Base-by-base conservation (phyloP, 2,888 invertebrate species). In the Drosophila meridiana region DNA sequence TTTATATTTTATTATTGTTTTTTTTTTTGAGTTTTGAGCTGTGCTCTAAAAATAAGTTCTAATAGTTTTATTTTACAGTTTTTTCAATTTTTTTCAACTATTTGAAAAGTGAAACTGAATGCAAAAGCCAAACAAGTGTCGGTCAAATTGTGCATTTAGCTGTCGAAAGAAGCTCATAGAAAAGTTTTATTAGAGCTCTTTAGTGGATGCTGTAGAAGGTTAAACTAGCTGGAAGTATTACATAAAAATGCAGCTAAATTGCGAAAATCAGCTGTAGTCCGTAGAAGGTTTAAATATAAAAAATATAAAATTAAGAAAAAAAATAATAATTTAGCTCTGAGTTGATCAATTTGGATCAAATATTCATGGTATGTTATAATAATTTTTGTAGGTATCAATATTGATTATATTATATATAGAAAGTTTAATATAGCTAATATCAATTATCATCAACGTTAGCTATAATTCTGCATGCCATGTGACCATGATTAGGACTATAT, bases 121-220 rank as follows among this genome's bases (percentile, higher is more conserved):
- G 53, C 52, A 30, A 40, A 50, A 60, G 63, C 60, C 53, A 30
- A 55, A 58, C 71, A 58, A 68, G 28, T 67, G 59, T 63, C 7
- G 30, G 56, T 58, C 78, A 79, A 79, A 75, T 82, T 82, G 82
- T 70, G 79, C 79, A 74, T 68, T 68, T 70, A 70, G 57, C 66
- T 67, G 69, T 55, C 45, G 43, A 62, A 56, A 55, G 64, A 4
- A 32, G 30, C 59, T 32, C 28, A 60, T 52, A 56, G 42, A 57
- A 42, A 42, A 20, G 28, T 55, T 55, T 28, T 13, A 40, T 28
- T 13, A 40, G n/a, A n/a, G 55, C 53, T 28, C 28, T 30, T 60
- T 73, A 58, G 61, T 64, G 32, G n/a, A 2, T 4, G 48, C 14
- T 48, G 14, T 7, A 30, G 47, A 28, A 7, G 30, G 9, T 4